Conservation (phyloP, 2,113 vertebrate species). For the Etia nguti region DNA sequence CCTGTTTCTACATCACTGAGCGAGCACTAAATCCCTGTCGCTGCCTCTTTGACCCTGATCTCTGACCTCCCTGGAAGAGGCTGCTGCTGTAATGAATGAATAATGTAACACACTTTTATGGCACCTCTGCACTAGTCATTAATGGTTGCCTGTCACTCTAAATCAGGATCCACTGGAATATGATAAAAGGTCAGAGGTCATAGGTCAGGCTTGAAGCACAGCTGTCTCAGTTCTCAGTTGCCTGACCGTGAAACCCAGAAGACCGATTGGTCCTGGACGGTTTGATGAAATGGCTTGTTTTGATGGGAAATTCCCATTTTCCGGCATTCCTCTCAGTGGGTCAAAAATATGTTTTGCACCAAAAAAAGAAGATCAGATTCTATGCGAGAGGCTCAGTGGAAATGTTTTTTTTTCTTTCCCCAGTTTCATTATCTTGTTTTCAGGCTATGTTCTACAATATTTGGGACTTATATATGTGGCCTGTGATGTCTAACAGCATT, state of each 20-base stretch:
- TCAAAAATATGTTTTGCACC: neutral
- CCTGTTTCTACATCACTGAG: constrained; percentile 20
- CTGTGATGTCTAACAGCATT: neutral
- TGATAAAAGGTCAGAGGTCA: constrained; percentile 15
- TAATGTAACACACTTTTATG: constrained; percentile 36
- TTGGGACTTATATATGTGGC: neutral
- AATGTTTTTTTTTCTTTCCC: neutral
- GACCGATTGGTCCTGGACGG: neutral
- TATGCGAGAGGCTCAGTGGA: neutral
- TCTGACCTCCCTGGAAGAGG: neutral
- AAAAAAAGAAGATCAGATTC: neutral
- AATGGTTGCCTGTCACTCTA: neutral
- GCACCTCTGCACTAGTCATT: neutral
- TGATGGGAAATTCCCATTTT: neutral
- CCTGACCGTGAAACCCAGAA: neutral
- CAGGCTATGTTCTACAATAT: neutral
- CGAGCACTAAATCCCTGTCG: constrained; percentile 5
- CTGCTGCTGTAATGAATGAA: neutral
- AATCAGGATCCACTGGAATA: neutral
- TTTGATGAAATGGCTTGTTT: neutral
- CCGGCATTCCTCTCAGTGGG: neutral
- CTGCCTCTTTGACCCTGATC: constrained; percentile 24
- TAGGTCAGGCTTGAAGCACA: neutral
- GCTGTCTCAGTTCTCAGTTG: neutral
- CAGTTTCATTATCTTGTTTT: neutral